Conservation (phyloP, 2,113 vertebrate species). For the Tyrannus savana region DNA sequence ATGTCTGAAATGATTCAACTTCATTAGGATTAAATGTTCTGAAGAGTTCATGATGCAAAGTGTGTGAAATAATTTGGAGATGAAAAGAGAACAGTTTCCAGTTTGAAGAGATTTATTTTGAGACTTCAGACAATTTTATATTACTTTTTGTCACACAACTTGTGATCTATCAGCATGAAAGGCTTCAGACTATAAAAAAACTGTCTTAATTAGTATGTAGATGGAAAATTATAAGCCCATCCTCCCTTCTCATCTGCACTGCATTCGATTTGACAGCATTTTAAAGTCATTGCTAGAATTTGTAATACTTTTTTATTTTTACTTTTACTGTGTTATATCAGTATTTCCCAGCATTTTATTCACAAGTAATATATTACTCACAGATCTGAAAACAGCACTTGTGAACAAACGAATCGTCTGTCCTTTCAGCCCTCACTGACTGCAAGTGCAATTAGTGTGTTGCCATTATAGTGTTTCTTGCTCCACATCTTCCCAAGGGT, state of each 20-base stretch:
- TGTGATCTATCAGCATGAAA: constrained; percentile 30
- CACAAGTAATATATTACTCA: neutral
- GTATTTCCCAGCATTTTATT: neutral
- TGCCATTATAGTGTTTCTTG: neutral
- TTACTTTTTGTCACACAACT: constrained; percentile 19
- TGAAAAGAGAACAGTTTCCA: constrained; percentile 30
- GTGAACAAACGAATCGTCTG: neutral
- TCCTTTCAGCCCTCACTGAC: neutral
- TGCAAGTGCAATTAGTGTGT: neutral
- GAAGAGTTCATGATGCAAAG: neutral
- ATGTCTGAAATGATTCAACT: neutral
- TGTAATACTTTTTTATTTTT: neutral
- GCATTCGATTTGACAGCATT: neutral
- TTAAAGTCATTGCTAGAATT: neutral
- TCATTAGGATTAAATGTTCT: constrained; percentile 40
- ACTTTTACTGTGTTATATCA: neutral
- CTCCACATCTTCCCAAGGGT: neutral
- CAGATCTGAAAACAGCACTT: neutral
- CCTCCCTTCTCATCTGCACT: neutral
- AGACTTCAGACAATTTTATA: neutral
- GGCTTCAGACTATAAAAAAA: neutral
- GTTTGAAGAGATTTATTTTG: constrained; percentile 36
- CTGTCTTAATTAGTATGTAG: neutral
- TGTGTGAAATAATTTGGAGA: constrained; percentile 16
- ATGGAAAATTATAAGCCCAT: constrained; percentile 6